Conservation (phyloP, 2,888 invertebrate genomes). For the Hirtodrosophila alboralis region DNA sequence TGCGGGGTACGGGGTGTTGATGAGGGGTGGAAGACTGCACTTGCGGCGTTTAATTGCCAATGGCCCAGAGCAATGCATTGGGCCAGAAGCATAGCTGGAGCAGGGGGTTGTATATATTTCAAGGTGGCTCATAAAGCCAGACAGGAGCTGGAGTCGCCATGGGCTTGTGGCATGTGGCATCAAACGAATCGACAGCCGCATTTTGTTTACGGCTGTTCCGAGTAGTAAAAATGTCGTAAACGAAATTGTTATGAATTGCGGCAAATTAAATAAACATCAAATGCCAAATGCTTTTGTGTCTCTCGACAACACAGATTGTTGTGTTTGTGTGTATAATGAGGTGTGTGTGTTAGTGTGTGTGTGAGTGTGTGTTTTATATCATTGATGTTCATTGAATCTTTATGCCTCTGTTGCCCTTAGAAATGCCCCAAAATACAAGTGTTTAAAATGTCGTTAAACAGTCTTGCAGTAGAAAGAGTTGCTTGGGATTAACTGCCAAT, state of each 20-base stretch:
- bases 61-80: slow-evolving; percentile 34
- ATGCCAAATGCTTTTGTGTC: slow-evolving; percentile 57
- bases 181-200: slow-evolving; percentile 59
- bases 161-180: slow-evolving; percentile 35
- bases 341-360: slow-evolving; percentile 15
- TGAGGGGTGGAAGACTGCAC: slow-evolving; percentile 29
- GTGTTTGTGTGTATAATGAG: slow-evolving; percentile 2
- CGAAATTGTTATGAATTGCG: slow-evolving; percentile 79
- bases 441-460: slow-evolving; percentile 73
- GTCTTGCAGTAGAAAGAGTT: slow-evolving; percentile 3
- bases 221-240: slow-evolving; percentile 80
- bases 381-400: slow-evolving; percentile 50
- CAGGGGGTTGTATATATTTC: slow-evolving; percentile 22
- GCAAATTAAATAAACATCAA: slow-evolving; percentile 79
- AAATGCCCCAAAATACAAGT: slow-evolving; percentile 41
- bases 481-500: slow-evolving; percentile 30
- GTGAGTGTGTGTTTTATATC: slow-evolving; percentile 3
- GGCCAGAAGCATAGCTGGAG: slow-evolving; percentile 5
- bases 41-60: slow-evolving; percentile 69
- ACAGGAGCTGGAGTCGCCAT: slow-evolving; percentile 1
- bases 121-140: slow-evolving; percentile 46
- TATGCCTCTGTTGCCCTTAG: slow-evolving; percentile 24
- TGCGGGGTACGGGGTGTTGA: slow-evolving; percentile 26
- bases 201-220: slow-evolving; percentile 64
- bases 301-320: slow-evolving; percentile 5